These are phyloP conservation scores for Euura saliciscinereae DNA, from an alignment of 1,140 invertebrate species.

Conservation along the genomic window DNA sequence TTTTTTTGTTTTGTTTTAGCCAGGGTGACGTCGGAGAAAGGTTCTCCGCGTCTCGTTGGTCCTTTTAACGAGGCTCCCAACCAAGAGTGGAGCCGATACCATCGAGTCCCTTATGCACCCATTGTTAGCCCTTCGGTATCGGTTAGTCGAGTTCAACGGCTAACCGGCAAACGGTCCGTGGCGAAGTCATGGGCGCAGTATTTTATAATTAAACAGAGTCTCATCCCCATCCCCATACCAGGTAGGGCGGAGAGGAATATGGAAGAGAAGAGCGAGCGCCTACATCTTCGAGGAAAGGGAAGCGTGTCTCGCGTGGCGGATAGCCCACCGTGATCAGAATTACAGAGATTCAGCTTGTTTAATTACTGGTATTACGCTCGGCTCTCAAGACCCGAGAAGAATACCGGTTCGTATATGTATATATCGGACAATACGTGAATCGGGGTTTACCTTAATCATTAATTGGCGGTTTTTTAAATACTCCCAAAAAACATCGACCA, in stretches of 20 bases:
- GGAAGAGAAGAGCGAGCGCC: background rate
- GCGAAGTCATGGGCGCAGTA: too few relatives aligned
- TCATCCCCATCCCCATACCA: background rate
- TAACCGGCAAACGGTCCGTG: too few relatives aligned
- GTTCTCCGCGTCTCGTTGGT: background rate
- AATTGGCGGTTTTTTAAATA: background rate
- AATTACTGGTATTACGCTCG: background rate
- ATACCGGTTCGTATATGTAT: background rate
- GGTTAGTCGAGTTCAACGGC: background rate
- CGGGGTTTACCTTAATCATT: background rate
- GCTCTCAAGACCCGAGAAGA: background rate
- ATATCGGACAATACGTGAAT: background rate
- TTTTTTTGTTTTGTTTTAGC: too few relatives aligned
- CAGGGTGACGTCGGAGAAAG: background rate
- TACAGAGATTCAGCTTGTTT: constrained; percentile 1
- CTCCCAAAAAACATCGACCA: too few relatives aligned
- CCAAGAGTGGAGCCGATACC: background rate
- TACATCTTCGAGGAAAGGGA: background rate
- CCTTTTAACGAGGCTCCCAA: background rate
- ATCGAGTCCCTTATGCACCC: background rate
- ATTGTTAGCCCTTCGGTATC: background rate
- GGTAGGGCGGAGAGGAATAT: background rate
- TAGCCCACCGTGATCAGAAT: background rate
- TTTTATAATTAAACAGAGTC: background rate
- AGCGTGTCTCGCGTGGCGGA: background rate